Evolutionary conservation across 2,888 invertebrate species (phyloP).

Genomic region (Bruchidius siliquastri): DNA sequence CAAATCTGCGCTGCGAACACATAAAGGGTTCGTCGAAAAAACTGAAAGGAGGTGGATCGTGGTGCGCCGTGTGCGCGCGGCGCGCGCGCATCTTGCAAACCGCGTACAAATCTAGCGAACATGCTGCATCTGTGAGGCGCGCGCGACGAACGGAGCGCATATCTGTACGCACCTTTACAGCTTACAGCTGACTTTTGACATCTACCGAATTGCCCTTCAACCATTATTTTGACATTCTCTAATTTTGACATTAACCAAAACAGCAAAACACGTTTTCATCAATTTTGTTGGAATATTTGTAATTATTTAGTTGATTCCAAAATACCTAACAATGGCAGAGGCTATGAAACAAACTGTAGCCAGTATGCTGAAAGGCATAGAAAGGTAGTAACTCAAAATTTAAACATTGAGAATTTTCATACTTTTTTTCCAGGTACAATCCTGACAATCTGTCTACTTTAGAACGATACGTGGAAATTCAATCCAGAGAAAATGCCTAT

Average conservation of each 20-base stretch:
- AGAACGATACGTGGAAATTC: constrained; percentile 89
- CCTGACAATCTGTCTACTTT: constrained; percentile 88
- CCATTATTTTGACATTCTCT: too few species aligned
- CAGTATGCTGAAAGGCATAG: constrained; percentile 84
- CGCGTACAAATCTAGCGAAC: too few species aligned
- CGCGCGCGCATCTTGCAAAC: too few species aligned
- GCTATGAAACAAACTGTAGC: constrained; percentile 83
- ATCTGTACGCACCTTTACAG: too few species aligned
- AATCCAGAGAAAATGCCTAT: constrained; percentile 89
- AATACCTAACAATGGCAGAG: constrained; percentile 64
- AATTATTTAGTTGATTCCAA: neutral
- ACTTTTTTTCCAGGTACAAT: constrained; percentile 96
- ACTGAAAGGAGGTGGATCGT: too few species aligned
- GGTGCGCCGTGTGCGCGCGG: too few species aligned
- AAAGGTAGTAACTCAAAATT: constrained; percentile 60
- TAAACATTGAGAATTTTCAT: constrained; percentile 4
- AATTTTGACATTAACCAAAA: neutral
- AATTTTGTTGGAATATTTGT: neutral
- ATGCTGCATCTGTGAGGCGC: too few species aligned
- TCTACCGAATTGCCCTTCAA: too few species aligned
- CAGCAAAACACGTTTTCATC: neutral
- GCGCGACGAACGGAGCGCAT: too few species aligned
- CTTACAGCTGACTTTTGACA: too few species aligned
- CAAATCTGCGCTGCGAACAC: too few species aligned
- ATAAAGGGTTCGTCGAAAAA: too few species aligned